Percentiles rank a stretch among this genome's conserved stretches.
These are phyloP conservation scores for Noctua janthina DNA, from an alignment of 2,888 invertebrate species.

Conservation along the genomic window DNA sequence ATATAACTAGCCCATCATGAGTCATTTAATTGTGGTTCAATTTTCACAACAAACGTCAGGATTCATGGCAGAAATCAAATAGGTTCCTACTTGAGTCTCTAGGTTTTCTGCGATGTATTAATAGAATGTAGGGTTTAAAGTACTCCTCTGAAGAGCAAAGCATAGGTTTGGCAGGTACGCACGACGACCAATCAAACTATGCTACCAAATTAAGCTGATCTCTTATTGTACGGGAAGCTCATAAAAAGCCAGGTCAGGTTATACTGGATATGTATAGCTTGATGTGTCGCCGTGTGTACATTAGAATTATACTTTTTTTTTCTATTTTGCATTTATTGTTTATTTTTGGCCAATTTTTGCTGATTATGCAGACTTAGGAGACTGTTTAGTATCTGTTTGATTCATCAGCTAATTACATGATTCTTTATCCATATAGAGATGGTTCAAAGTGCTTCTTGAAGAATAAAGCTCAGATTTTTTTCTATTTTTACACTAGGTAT, in stretches of 20 bases:
- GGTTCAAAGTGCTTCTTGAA: not conserved
- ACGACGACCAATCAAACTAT: too few species aligned
- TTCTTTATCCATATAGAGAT: not conserved
- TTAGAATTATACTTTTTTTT: not conserved
- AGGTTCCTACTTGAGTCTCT: not conserved
- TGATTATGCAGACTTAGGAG: not conserved
- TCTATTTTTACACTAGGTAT: not conserved
- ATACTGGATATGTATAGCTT: too few species aligned
- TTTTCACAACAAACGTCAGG: conserved; percentile 8
- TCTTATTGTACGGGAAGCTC: too few species aligned
- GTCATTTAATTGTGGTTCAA: conserved; percentile 23
- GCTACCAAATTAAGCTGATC: too few species aligned
- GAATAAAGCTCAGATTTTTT: not conserved
- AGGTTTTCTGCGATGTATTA: not conserved
- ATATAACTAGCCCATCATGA: conserved; percentile 31
- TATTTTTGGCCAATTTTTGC: not conserved
- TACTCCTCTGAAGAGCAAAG: not conserved
- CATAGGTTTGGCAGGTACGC: not conserved
- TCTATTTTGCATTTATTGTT: not conserved
- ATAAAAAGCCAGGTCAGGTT: too few species aligned
- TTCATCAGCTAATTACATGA: not conserved
- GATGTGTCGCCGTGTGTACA: too few species aligned
- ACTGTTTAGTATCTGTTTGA: not conserved
- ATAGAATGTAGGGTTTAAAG: not conserved
- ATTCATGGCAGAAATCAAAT: conserved; percentile 10